Conservation (phyloP, 2,888 invertebrate species). For the Hemistola chrysoprasaria region DNA sequence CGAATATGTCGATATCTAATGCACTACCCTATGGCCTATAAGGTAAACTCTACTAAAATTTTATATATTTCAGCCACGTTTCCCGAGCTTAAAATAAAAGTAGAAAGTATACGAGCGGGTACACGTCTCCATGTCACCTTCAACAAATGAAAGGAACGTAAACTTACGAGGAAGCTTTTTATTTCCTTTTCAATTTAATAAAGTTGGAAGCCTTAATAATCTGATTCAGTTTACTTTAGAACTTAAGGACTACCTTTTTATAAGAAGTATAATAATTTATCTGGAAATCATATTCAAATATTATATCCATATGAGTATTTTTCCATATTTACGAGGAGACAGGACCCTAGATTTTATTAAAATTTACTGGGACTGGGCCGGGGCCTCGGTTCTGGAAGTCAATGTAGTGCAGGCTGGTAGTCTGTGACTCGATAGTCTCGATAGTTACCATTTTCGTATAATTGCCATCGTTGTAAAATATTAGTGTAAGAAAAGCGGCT, state of each 20-base stretch:
- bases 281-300: too few relatives aligned
- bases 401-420: too few relatives aligned
- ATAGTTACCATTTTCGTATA: too few relatives aligned
- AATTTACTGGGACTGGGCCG: too few relatives aligned
- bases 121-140: constrained; percentile 7
- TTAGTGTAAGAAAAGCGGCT: too few relatives aligned
- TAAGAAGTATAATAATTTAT: background rate
- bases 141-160: constrained; percentile 12
- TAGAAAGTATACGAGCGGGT: constrained; percentile 1
- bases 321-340: too few relatives aligned
- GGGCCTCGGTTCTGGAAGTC: too few relatives aligned
- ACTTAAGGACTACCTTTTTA: constrained; percentile 1
- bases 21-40: constrained; percentile 89
- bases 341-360: too few relatives aligned
- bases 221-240: constrained; percentile 9
- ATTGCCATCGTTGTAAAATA: too few relatives aligned
- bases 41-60: constrained; percentile 41
- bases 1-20: constrained; percentile 92
- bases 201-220: constrained; percentile 16
- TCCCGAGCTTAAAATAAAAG: constrained; percentile 7
- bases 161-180: constrained; percentile 10
- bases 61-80: constrained; percentile 10
- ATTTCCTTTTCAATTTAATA: constrained; percentile 17
- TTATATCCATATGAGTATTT: too few relatives aligned
- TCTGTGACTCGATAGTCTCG: too few relatives aligned